Conservation (phyloP, 2,113 vertebrate genomes). For the Pituophis catenifer region DNA sequence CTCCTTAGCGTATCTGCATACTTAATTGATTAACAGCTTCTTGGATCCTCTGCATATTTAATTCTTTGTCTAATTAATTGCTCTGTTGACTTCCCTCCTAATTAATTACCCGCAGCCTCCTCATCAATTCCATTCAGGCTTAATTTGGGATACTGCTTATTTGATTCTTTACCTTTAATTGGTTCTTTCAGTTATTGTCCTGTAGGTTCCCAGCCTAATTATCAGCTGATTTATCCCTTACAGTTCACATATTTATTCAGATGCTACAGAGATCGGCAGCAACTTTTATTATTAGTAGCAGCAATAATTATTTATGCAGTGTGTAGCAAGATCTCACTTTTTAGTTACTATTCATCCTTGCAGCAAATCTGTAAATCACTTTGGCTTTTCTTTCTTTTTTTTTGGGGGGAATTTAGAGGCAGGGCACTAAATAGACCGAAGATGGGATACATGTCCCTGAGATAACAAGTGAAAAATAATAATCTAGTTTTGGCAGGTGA, state of each 20-base stretch:
- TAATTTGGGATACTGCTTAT: slow-evolving; percentile 56
- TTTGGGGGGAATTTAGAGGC: neutral
- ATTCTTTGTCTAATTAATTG: slow-evolving; percentile 61
- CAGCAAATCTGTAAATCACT: neutral
- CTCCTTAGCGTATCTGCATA: slow-evolving; percentile 52
- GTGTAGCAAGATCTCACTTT: neutral
- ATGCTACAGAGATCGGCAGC: neutral
- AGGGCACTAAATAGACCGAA: neutral
- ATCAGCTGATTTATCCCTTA: slow-evolving; percentile 40
- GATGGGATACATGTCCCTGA: too few relatives aligned
- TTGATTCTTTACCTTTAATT: slow-evolving; percentile 60
- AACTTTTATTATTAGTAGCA: neutral
- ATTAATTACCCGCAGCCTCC: slow-evolving; percentile 63
- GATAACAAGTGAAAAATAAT: neutral
- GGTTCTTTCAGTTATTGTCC: slow-evolving; percentile 49
- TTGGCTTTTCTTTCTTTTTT: too few relatives aligned
- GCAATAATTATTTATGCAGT: neutral
- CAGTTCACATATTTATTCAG: slow-evolving; percentile 23
- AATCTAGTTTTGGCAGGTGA: neutral
- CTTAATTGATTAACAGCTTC: slow-evolving; percentile 50
- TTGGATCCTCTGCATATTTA: slow-evolving; percentile 56
- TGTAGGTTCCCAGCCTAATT: slow-evolving; percentile 49
- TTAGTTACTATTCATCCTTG: neutral
- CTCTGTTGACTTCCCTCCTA: slow-evolving; percentile 51
- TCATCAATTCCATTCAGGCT: slow-evolving; percentile 52